A percentile compares a stretch with the other conserved stretches of the same genome.
Conservation (phyloP, 2,113 vertebrate species). For the Chauna torquata region DNA sequence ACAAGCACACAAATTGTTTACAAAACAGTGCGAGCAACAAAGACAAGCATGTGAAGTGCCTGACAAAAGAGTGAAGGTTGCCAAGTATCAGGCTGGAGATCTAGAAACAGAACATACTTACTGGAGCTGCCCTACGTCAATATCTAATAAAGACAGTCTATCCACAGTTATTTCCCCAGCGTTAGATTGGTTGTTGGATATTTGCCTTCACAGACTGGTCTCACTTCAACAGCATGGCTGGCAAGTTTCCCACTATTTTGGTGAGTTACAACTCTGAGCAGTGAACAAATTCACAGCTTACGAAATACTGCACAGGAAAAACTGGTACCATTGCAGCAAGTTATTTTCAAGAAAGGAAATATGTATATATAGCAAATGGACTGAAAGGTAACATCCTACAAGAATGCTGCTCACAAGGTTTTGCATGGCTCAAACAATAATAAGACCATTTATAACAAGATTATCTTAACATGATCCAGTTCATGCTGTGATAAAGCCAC, state of each 20-base stretch:
- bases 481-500: background rate
- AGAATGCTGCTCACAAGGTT: background rate
- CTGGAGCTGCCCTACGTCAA: background rate
- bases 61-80: background rate
- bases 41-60: background rate
- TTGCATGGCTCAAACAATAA: background rate
- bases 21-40: background rate
- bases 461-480: background rate
- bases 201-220: constrained; percentile 1
- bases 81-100: background rate
- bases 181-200: background rate
- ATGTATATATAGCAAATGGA: background rate
- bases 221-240: constrained; percentile 1
- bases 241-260: constrained; percentile 9
- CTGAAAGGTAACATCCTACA: background rate
- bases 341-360: background rate
- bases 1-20: background rate
- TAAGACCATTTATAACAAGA: background rate
- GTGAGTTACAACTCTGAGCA: background rate
- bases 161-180: background rate
- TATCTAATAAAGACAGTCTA: background rate
- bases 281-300: background rate
- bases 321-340: background rate
- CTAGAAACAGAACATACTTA: background rate
- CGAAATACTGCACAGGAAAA: background rate